These are phyloP conservation scores for Phania funesta DNA, from an alignment of 2,888 invertebrate genomes.

Conservation along the genomic window DNA sequence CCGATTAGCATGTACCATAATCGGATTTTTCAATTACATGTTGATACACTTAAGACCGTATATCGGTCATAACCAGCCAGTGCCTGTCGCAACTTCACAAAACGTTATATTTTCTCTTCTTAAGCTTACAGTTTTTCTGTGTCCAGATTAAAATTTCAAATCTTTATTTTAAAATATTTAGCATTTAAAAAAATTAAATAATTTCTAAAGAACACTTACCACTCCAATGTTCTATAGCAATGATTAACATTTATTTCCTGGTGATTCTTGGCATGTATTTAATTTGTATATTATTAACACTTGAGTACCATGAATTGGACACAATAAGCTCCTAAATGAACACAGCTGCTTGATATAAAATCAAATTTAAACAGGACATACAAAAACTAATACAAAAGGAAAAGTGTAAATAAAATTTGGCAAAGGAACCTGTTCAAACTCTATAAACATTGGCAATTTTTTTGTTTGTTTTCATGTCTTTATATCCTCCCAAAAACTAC, in stretches of 20 bases:
- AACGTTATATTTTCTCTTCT: no score
- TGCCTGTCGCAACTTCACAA: no score
- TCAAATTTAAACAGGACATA: conserved; percentile 18
- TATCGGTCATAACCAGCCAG: no score
- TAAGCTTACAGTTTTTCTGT: no score
- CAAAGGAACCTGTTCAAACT: conserved; percentile 52
- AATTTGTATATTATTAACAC: conserved; percentile 39
- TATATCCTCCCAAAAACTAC: not conserved
- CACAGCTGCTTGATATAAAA: conserved; percentile 5
- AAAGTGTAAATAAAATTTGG: conserved; percentile 2
- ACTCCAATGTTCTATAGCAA: not conserved
- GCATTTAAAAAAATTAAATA: no score
- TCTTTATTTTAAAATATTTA: no score
- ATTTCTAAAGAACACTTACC: no score
- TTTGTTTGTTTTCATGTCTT: conserved; percentile 2
- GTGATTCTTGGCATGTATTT: conserved; percentile 23
- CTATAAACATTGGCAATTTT: conserved; percentile 41
- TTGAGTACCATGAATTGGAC: conserved; percentile 31
- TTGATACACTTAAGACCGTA: no score
- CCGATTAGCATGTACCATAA: no score
- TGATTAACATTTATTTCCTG: no score
- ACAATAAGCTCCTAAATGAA: conserved; percentile 36
- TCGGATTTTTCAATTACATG: no score
- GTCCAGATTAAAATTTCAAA: no score
- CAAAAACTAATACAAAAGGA: not conserved